These are phyloP conservation scores for Acestrorhynchus altus DNA, from an alignment of 2,797 vertebrate genomes.

Conservation along the genomic window DNA sequence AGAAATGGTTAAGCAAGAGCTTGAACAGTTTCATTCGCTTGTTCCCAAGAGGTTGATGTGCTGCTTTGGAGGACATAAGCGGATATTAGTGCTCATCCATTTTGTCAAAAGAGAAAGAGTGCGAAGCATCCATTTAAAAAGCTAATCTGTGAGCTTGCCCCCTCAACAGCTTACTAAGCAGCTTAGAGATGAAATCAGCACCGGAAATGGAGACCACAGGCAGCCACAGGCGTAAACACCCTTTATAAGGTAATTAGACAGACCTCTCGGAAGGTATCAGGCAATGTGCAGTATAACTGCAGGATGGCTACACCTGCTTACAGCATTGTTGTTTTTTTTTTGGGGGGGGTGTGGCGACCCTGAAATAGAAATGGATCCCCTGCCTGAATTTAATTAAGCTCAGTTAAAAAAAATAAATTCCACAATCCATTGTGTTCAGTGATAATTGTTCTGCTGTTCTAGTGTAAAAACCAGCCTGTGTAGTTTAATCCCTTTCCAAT, in stretches of 20 bases:
- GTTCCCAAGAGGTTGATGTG: constrained; percentile 1
- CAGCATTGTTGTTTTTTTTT: constrained; percentile 7
- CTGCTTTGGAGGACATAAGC: constrained; percentile 9
- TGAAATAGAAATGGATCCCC: constrained; percentile 21
- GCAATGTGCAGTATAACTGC: constrained; percentile 11
- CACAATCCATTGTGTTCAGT: no score
- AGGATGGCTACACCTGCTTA: constrained; percentile 9
- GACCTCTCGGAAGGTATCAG: constrained; percentile 24
- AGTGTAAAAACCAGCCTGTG: not conserved
- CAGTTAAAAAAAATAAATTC: not conserved
- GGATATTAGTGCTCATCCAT: constrained; percentile 44
- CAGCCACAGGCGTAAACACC: constrained; percentile 40
- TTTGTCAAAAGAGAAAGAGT: constrained; percentile 41
- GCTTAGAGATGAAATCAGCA: constrained; percentile 8
- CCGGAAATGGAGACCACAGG: constrained; percentile 4
- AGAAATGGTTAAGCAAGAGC: constrained; percentile 24
- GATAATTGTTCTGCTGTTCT: no score
- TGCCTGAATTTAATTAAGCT: constrained; percentile 25
- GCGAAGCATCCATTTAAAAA: constrained; percentile 50
- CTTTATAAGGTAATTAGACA: constrained; percentile 50
- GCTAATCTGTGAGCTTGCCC: constrained; percentile 41
- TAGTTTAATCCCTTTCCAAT: not conserved
- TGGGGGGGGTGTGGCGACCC: constrained; percentile 32
- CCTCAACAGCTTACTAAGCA: constrained; percentile 5
- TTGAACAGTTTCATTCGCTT: constrained; percentile 34